A percentile compares a stretch with the other conserved stretches of the same genome.
Conservation (phyloP, 1,140 invertebrate species). For the Micrasema longulum region DNA sequence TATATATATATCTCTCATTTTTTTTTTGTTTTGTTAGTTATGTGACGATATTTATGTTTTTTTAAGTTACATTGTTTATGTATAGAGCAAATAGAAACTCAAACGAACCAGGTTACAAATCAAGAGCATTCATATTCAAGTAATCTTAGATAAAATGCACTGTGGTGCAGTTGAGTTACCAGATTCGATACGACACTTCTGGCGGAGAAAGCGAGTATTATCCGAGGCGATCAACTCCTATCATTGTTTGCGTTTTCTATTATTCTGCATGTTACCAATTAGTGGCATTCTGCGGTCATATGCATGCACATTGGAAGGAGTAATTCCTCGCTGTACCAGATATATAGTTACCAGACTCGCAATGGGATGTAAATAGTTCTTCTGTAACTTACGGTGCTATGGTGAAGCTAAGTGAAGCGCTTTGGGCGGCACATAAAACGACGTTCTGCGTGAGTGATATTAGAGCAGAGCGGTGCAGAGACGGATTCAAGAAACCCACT, state of each 20-base stretch:
- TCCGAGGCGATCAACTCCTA: constrained; percentile 36
- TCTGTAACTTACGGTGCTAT: neutral
- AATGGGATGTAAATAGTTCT: neutral
- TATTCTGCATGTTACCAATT: constrained; percentile 50
- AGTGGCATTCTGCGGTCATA: constrained; percentile 34
- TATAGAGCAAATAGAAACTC: constrained; percentile 5
- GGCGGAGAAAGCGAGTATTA: constrained; percentile 46
- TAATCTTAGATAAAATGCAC: no score
- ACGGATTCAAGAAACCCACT: neutral
- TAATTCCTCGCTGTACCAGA: neutral
- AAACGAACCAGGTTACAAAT: neutral
- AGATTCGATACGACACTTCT: constrained; percentile 50
- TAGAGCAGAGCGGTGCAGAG: neutral
- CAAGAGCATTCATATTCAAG: no score
- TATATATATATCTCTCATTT: no score
- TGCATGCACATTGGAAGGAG: constrained; percentile 20
- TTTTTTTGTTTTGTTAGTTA: no score
- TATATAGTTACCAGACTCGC: no score
- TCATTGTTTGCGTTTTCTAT: constrained; percentile 48
- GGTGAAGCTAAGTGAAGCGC: constrained; percentile 2
- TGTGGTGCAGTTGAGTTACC: neutral
- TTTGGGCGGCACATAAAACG: constrained; percentile 2
- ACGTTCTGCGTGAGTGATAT: neutral
- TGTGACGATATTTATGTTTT: no score
- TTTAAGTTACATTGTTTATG: no score